A percentile compares a stretch with the other conserved stretches of the same genome.
Evolutionary conservation across 2,888 invertebrate genomes (phyloP).

Genomic region (Eurytoma californica): DNA sequence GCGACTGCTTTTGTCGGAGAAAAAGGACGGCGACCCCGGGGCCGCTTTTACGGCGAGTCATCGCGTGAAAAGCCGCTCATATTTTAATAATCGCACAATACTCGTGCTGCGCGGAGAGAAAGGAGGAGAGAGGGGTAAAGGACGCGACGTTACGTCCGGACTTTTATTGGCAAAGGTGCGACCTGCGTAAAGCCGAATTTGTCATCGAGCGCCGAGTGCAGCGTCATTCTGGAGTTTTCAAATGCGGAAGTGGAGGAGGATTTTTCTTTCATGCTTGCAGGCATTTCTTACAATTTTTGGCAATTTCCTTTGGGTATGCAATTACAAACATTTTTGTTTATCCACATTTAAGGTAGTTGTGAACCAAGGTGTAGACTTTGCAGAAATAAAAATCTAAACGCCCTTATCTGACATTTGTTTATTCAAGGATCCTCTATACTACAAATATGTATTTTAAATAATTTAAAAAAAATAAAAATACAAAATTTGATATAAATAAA

Average conservation of each 20-base stretch:
- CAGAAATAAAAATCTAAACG: too few species aligned
- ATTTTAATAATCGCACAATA: conserved; percentile 43
- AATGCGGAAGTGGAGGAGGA: too few species aligned
- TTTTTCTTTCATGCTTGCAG: background rate
- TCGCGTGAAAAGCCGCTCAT: conserved; percentile 27
- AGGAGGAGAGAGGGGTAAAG: conserved; percentile 33
- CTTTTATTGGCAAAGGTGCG: conserved; percentile 62
- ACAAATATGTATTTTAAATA: too few species aligned
- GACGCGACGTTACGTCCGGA: conserved; percentile 67
- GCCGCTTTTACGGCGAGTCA: conserved; percentile 22
- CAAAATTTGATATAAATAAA: too few species aligned
- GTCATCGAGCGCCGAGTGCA: conserved; percentile 54
- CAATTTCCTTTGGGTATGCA: background rate
- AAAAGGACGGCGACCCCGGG: background rate
- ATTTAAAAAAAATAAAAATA: too few species aligned
- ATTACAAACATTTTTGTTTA: too few species aligned
- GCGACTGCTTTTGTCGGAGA: conserved; percentile 21
- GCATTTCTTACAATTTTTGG: too few species aligned
- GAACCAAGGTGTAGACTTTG: too few species aligned
- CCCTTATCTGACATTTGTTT: too few species aligned
- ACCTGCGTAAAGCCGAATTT: conserved; percentile 58
- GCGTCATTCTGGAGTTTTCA: conserved; percentile 9
- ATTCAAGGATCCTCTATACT: too few species aligned
- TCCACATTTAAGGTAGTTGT: too few species aligned
- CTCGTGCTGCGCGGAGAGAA: background rate